These are phyloP conservation scores for Piscicola geometra DNA, from an alignment of 2,888 invertebrate genomes.

Conservation along the genomic window DNA sequence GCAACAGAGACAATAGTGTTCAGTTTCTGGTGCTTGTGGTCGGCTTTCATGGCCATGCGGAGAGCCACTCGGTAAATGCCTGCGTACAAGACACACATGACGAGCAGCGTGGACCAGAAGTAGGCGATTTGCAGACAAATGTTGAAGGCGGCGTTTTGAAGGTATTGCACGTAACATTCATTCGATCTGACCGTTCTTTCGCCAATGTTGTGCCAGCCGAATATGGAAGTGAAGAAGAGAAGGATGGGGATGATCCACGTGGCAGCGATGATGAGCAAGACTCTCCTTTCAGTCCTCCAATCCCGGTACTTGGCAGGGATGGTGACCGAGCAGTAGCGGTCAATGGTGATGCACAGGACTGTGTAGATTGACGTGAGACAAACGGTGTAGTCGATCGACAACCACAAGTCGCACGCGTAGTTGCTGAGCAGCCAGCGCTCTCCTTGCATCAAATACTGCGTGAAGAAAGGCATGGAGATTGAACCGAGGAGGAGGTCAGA, in stretches of 20 bases:
- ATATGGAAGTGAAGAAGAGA: slow-evolving; percentile 93
- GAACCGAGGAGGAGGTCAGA: slow-evolving; percentile 92
- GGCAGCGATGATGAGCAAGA: slow-evolving; percentile 88
- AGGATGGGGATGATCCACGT: slow-evolving; percentile 95
- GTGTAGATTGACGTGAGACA: slow-evolving; percentile 94
- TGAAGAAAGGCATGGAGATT: slow-evolving; percentile 70
- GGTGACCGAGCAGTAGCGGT: slow-evolving; percentile 96
- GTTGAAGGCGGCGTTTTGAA: slow-evolving; percentile 93
- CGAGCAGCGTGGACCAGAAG: slow-evolving; percentile 93
- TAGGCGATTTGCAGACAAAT: slow-evolving; percentile 92
- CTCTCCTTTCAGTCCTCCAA: slow-evolving; percentile 86
- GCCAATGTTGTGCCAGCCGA: slow-evolving; percentile 97
- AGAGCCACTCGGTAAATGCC: slow-evolving; percentile 96
- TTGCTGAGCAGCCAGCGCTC: slow-evolving; percentile 90
- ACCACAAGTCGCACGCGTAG: slow-evolving; percentile 91
- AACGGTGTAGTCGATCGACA: slow-evolving; percentile 96
- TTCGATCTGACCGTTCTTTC: slow-evolving; percentile 78
- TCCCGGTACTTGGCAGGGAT: slow-evolving; percentile 93
- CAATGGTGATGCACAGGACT: slow-evolving; percentile 93
- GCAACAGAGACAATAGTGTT: slow-evolving; percentile 48
- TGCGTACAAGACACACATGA: slow-evolving; percentile 88
- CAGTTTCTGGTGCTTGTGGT: slow-evolving; percentile 83
- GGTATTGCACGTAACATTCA: slow-evolving; percentile 91
- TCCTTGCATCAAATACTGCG: slow-evolving; percentile 89
- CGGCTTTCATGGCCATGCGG: slow-evolving; percentile 93